Base-by-base conservation (phyloP, 1,140 invertebrate species). In the Drosophila nikananu region DNA sequence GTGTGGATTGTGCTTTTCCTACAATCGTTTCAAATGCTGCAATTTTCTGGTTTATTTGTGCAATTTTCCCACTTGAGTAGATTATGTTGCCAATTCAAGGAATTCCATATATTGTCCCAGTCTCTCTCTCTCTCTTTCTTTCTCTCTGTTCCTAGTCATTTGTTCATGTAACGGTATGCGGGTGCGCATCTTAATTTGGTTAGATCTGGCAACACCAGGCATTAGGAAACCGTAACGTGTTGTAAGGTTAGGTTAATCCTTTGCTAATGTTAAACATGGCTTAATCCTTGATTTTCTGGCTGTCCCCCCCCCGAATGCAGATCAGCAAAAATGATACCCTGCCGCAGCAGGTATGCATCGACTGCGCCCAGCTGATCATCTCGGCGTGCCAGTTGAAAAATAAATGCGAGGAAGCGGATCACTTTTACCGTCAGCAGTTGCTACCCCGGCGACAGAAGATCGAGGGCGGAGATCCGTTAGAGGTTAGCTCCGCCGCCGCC, bases 391-490 rank as follows among this genome's bases (percentile, higher is more conserved):
- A 83, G 42, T 81, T 93, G 58, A 93, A 93, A 37, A 91, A 92
- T 64, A 93, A 92, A 51, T 93, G 92, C 77, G 92, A 93, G 77
- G 92, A 93, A 75, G 83, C 92, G 46, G 92, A 93, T 25, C 83
- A 75, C 49, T 92, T 92, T 57, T 93, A 91, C 71, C 90, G 92
- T 27, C 91, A 92, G 64, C 91, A 92, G 51, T 9, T 49, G 46
- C 30, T 92, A 52, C 27, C n/a, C 17, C 64, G 92, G 5, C 89
- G 90, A 44, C 84, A 86, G 54, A 92, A 92, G 72, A 83, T 91
- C 60, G 82, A 91, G 46, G 68, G 73, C 67, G 74, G 41, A 30
- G 65, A 71, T 44, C n/a, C 55, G n/a, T 19, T 67, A 44, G 37
- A 59, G 66, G 10, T 42, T 32, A 32, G 27, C 46, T 25, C 49